Conservation (phyloP, 2,888 invertebrate species). For the Drosophila subquinaria region DNA sequence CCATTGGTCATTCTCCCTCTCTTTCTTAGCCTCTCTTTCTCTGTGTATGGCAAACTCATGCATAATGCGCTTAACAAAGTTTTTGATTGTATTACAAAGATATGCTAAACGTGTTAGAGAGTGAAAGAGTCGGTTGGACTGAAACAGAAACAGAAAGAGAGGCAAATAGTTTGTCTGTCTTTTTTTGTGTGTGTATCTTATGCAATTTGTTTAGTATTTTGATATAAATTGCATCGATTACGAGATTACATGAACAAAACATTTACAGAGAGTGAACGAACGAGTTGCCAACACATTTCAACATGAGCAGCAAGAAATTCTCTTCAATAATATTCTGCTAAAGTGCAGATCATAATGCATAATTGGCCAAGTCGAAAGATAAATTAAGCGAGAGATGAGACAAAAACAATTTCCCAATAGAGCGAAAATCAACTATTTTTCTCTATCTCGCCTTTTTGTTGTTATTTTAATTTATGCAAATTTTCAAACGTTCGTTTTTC, state of each 20-base stretch:
- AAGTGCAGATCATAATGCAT: conserved; percentile 35
- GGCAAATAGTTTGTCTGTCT: conserved; percentile 2
- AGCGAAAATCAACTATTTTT: background rate
- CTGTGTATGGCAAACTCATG: conserved; percentile 30
- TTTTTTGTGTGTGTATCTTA: conserved; percentile 42
- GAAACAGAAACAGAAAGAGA: background rate
- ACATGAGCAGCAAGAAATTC: background rate
- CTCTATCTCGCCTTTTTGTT: conserved; percentile 21
- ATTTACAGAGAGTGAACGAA: conserved; percentile 13
- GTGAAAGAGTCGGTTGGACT: background rate
- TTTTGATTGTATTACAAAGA: conserved; percentile 73
- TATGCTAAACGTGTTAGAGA: conserved; percentile 19
- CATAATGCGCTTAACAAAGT: conserved; percentile 74
- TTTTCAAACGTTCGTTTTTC: conserved; percentile 49
- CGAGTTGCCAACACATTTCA: conserved; percentile 10
- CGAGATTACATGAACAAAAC: conserved; percentile 56
- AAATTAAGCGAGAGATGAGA: conserved; percentile 9
- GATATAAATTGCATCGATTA: conserved; percentile 76
- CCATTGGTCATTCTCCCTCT: conserved; percentile 57
- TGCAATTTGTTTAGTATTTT: conserved; percentile 70
- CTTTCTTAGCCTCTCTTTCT: background rate
- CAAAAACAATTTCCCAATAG: conserved; percentile 2
- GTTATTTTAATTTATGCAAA: conserved; percentile 76
- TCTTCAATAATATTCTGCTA: conserved; percentile 6
- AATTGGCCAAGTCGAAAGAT: conserved; percentile 37